These are phyloP conservation scores for Drosophila takahashii DNA, from an alignment of 1,140 invertebrate genomes.

Conservation along the genomic window DNA sequence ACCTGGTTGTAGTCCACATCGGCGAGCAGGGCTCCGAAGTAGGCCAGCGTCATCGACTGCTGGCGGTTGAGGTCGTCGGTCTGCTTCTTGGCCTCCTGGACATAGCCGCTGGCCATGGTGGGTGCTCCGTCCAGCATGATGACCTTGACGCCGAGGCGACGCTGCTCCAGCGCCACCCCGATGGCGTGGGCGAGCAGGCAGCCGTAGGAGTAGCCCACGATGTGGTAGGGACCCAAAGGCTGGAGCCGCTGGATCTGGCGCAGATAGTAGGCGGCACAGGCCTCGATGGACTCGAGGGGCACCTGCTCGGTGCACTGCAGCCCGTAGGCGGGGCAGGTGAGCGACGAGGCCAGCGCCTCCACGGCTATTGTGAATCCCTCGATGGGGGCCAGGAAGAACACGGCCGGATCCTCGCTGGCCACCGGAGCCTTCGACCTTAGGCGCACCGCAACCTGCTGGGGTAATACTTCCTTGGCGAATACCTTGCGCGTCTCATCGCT, in stretches of 20 bases:
- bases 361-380: slow-evolving; percentile 94
- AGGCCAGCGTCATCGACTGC: slow-evolving; percentile 91
- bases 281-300: slow-evolving; percentile 90
- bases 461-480: slow-evolving; percentile 88
- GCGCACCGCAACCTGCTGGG: slow-evolving; percentile 87
- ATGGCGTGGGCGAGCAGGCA: slow-evolving; percentile 97
- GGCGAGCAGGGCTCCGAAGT: slow-evolving; percentile 92
- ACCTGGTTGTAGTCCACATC: slow-evolving; percentile 88
- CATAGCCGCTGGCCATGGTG: slow-evolving; percentile 93
- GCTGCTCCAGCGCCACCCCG: slow-evolving; percentile 92
- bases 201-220: slow-evolving; percentile 98
- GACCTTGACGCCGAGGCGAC: slow-evolving; percentile 87
- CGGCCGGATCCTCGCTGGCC: slow-evolving; percentile 84
- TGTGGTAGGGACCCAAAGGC: slow-evolving; percentile 91
- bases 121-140: slow-evolving; percentile 96
- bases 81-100: slow-evolving; percentile 87
- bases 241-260: slow-evolving; percentile 91
- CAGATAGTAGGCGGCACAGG: slow-evolving; percentile 93
- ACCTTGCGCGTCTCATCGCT: slow-evolving; percentile 85
- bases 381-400: slow-evolving; percentile 95
- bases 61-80: slow-evolving; percentile 85
- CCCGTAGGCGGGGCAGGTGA: slow-evolving; percentile 93
- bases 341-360: slow-evolving; percentile 88
- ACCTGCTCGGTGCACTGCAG: slow-evolving; percentile 93
- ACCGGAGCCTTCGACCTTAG: slow-evolving; percentile 85